These are phyloP conservation scores for Pseudopipra pipra DNA, from an alignment of 2,113 vertebrate species.

Conservation along the genomic window DNA sequence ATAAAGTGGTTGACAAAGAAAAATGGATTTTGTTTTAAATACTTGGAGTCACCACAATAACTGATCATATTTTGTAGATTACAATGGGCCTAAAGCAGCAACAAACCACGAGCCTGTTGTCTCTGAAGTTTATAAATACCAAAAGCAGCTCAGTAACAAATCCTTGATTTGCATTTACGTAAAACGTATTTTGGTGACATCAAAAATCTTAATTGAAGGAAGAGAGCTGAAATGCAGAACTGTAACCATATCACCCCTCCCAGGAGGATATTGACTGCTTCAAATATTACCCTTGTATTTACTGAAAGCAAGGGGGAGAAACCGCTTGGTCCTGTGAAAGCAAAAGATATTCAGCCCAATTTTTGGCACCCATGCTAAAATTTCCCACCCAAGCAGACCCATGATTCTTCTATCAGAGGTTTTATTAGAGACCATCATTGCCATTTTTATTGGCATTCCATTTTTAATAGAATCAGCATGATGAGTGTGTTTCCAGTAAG, in stretches of 20 bases:
- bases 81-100: neutral
- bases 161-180: neutral
- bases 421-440: neutral
- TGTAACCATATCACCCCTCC: neutral
- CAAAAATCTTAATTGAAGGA: constrained; percentile 3
- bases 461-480: neutral
- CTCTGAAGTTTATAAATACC: neutral
- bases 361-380: neutral
- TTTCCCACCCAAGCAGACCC: neutral
- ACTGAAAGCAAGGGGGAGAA: neutral
- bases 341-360: neutral
- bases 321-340: neutral
- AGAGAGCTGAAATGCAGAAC: neutral
- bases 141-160: neutral
- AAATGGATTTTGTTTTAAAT: constrained; percentile 61
- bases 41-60: neutral
- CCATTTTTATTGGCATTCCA: neutral
- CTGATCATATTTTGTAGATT: constrained; percentile 26
- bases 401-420: neutral
- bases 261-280: neutral
- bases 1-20: constrained; percentile 67
- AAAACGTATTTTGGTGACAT: neutral
- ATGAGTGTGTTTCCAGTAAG: neutral
- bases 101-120: neutral
- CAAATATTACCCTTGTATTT: neutral